Conservation (phyloP, 1,140 invertebrate genomes). For the Asobara japonica region DNA sequence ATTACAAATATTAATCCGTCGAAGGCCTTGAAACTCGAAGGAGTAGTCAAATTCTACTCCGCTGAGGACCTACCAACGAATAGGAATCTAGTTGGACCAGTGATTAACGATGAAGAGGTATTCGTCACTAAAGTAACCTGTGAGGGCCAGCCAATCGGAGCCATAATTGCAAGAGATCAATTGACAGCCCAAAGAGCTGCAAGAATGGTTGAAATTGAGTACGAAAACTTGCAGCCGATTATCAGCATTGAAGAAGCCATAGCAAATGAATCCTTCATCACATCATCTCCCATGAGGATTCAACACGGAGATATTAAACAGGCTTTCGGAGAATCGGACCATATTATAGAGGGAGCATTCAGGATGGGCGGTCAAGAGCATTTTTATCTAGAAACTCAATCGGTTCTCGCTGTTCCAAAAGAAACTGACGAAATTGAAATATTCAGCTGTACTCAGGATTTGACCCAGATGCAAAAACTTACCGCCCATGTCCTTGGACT, state of each 20-base stretch:
- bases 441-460: slow-evolving; percentile 85
- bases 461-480: slow-evolving; percentile 79
- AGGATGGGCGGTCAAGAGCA: slow-evolving; percentile 94
- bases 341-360: slow-evolving; percentile 78
- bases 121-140: slow-evolving; percentile 77
- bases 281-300: slow-evolving; percentile 66
- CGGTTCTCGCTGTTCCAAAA: slow-evolving; percentile 78
- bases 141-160: slow-evolving; percentile 83
- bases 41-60: slow-evolving; percentile 79
- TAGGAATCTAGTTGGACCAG: slow-evolving; percentile 73
- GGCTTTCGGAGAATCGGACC: slow-evolving; percentile 73
- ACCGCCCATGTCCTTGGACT: slow-evolving; percentile 79
- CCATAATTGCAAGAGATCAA: slow-evolving; percentile 79
- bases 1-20: slow-evolving; percentile 79
- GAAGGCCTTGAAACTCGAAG: slow-evolving; percentile 76
- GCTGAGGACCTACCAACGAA: slow-evolving; percentile 76
- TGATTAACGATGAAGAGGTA: slow-evolving; percentile 82
- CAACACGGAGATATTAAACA: slow-evolving; percentile 75
- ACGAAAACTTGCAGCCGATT: slow-evolving; percentile 78
- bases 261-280: slow-evolving; percentile 74
- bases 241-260: slow-evolving; percentile 89
- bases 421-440: slow-evolving; percentile 89
- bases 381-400: slow-evolving; percentile 94
- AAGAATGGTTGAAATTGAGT: slow-evolving; percentile 77
- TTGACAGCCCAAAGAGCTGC: slow-evolving; percentile 78